Evolutionary conservation across 2,797 vertebrate genomes (phyloP), one percentile per base, ranked within the genome.

Genomic region (Lepus oiostolus): DNA sequence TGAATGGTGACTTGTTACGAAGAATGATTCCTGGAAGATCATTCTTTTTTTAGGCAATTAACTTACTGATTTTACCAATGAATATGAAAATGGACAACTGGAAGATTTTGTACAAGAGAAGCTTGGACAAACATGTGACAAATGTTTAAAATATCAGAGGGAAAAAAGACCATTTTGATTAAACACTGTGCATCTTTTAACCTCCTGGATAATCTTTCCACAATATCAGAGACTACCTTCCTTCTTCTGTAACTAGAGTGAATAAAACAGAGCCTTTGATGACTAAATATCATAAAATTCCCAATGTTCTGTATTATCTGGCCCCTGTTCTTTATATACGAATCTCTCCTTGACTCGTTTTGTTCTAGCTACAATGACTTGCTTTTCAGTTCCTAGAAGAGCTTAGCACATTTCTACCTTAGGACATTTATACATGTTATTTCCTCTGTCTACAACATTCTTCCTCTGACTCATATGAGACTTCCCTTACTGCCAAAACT

Each of bases 41-140:
- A 89, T 93, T 88, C 54, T 85, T 50, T 95, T 96, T 47, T 96
- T 95, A 94, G 54, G 67, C 67, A 96, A 95, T 93, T 88, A 92
- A 88, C 72, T 97, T 94, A 96, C 28, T 97, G 94, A 95, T 95
- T 97, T 94, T 97, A 67, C 80, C 83, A 93, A 76, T 77, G 63
- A 90, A 94, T 93, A 84, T 77, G 67, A 95, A 92, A 76, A 88
- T 52, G 91, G 88, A 93, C 54, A 30, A 93, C 47, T 88, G 52
- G 60, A 87, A 94, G 85, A 86, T 21, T 76, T 88, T 90, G 58
- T 54, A 63, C 62, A 79, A 83, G 79, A 90, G 50, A 93, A 94
- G n/a, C 54, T 67, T 60, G 24, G 47, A 47, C n/a, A 85, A 80
- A 74, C 26, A 84, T 42, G 10, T 85, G 85, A 86, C 30, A 91